Evolutionary conservation across 2,113 vertebrate species (phyloP).

Genomic region (Tenrec ecaudatus): DNA sequence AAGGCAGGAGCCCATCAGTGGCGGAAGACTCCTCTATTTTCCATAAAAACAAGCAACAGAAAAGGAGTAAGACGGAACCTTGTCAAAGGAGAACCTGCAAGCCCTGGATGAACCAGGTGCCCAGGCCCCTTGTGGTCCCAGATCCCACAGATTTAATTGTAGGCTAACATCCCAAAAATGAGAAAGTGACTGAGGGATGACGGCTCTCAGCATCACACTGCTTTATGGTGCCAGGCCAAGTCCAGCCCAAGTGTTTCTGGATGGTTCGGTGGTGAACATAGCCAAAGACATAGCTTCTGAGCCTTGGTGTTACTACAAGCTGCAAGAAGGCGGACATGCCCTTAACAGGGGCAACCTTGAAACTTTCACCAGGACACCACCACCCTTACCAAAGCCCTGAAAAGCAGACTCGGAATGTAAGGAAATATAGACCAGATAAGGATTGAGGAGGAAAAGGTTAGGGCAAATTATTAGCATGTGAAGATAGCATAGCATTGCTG

Average conservation of each 20-base stretch:
- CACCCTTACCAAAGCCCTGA: neutral
- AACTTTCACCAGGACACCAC: neutral
- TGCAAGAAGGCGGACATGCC: neutral
- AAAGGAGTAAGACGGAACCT: neutral
- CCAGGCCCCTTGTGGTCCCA: neutral
- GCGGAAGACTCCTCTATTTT: neutral
- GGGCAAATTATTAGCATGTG: fast-evolving
- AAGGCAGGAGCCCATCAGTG: neutral
- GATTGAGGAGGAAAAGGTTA: neutral
- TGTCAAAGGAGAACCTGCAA: neutral
- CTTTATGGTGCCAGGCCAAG: neutral
- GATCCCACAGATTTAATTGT: neutral
- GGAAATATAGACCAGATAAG: neutral
- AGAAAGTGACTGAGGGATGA: neutral
- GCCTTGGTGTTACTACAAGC: neutral
- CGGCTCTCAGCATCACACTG: neutral
- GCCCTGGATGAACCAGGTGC: neutral
- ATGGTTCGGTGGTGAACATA: neutral
- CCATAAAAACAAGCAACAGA: neutral
- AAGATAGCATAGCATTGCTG: neutral
- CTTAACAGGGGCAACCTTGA: neutral
- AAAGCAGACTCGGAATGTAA: neutral
- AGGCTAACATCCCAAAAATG: neutral
- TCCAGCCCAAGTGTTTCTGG: neutral
- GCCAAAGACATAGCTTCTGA: neutral